Evolutionary conservation across 1,140 invertebrate species (phyloP).

Genomic region (Bombus vancouverensis): DNA sequence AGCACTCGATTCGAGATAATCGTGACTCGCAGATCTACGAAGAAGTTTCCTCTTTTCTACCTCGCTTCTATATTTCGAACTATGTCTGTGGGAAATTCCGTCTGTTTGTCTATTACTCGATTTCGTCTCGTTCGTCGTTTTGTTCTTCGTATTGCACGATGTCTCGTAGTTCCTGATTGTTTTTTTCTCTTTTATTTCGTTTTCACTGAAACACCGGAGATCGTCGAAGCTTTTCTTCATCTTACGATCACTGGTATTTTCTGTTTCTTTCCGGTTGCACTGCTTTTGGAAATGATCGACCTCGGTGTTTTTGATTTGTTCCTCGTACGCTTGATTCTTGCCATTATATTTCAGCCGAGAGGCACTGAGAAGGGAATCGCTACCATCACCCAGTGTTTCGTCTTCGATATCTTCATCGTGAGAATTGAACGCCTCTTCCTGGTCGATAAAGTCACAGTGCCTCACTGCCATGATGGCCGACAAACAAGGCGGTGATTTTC

Average conservation of each 20-base stretch:
- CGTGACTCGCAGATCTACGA: conserved; percentile 65
- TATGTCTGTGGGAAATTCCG: conserved; percentile 46
- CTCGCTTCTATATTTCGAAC: conserved; percentile 64
- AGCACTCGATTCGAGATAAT: conserved; percentile 55
- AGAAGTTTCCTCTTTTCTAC: conserved; percentile 69
- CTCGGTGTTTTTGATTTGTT: conserved; percentile 5
- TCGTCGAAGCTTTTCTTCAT: conserved; percentile 52
- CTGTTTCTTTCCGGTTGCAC: neutral
- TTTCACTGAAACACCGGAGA: conserved; percentile 27
- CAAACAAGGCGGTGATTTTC: conserved; percentile 78
- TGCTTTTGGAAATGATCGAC: conserved; percentile 44
- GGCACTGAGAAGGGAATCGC: conserved; percentile 87
- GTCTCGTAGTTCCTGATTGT: conserved; percentile 62
- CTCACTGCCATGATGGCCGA: conserved; percentile 74
- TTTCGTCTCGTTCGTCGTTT: conserved; percentile 38
- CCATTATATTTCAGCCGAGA: conserved; percentile 82
- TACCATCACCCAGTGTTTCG: conserved; percentile 87
- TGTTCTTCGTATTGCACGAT: conserved; percentile 24
- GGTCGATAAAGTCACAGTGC: conserved; percentile 65
- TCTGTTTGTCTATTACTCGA: conserved; percentile 65
- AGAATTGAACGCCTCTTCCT: conserved; percentile 72
- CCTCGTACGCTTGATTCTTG: conserved; percentile 68
- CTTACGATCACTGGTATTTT: conserved; percentile 15
- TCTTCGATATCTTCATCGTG: conserved; percentile 85
- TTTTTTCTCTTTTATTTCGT: conserved; percentile 39